phyloP scores from a whole-genome alignment of 2,888 invertebrate species.

The Leuctra nigra region DNA sequence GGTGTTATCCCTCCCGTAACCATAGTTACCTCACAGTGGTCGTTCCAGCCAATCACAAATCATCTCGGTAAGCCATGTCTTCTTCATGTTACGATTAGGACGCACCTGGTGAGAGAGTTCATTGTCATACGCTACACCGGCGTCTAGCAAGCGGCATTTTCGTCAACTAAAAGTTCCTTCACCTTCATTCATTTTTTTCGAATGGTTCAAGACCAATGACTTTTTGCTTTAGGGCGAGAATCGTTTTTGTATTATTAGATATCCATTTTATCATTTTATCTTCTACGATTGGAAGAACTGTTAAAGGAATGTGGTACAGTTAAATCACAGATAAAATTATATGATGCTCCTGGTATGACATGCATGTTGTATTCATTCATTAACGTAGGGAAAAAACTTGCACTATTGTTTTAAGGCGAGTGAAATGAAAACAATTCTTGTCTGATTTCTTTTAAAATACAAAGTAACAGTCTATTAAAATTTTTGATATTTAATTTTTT shows the following conservation, averaged over 20 bases:
- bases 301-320: too few species aligned
- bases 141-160: background rate
- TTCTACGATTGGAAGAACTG: too few species aligned
- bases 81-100: too few species aligned
- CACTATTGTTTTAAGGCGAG: too few species aligned
- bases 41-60: background rate
- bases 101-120: background rate
- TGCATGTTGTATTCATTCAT: too few species aligned
- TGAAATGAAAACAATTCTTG: too few species aligned
- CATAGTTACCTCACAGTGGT: slow-evolving; percentile 12
- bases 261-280: slow-evolving; percentile 13
- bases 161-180: slow-evolving; percentile 13
- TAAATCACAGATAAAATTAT: too few species aligned
- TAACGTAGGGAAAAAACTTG: too few species aligned
- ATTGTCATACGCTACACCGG: slow-evolving; percentile 12
- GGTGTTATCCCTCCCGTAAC: slow-evolving; percentile 7
- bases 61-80: background rate
- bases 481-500: too few species aligned
- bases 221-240: slow-evolving; percentile 18
- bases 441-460: too few species aligned
- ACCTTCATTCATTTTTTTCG: background rate
- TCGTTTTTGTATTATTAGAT: slow-evolving; percentile 2
- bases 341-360: too few species aligned
- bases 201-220: slow-evolving; percentile 16
- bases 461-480: too few species aligned